These are phyloP conservation scores for Leptinotarsa juncta DNA, from an alignment of 2,888 invertebrate genomes.

Conservation along the genomic window DNA sequence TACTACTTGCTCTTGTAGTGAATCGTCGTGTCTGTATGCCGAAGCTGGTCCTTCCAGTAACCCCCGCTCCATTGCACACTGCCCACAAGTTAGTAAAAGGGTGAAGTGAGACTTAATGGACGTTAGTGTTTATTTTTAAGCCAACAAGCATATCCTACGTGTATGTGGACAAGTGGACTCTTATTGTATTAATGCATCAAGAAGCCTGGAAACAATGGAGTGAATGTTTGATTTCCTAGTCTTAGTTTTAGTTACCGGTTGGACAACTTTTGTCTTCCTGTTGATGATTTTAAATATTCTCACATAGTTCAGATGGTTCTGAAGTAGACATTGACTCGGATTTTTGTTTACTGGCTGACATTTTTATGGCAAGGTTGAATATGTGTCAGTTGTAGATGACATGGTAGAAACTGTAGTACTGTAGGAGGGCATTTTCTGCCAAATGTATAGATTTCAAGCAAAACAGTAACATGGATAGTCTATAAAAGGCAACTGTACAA, in stretches of 20 bases:
- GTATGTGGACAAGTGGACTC: slow-evolving; percentile 31
- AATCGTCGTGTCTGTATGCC: slow-evolving; percentile 73
- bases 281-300: neutral
- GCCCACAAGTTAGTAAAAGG: slow-evolving; percentile 54
- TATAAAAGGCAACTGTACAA: slow-evolving; percentile 41
- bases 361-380: slow-evolving; percentile 7
- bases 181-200: slow-evolving; percentile 46
- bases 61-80: slow-evolving; percentile 52
- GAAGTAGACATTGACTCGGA: neutral
- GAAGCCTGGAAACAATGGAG: slow-evolving; percentile 26
- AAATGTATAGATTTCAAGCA: neutral
- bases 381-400: slow-evolving; percentile 16
- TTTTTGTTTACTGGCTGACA: slow-evolving; percentile 13
- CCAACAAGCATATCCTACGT: slow-evolving; percentile 39
- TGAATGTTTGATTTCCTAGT: slow-evolving; percentile 49
- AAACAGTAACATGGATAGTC: slow-evolving; percentile 5
- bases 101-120: slow-evolving; percentile 46
- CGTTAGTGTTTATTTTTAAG: slow-evolving; percentile 37
- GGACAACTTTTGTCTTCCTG: slow-evolving; percentile 30
- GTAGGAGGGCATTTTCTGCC: slow-evolving; percentile 3
- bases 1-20: slow-evolving; percentile 74
- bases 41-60: slow-evolving; percentile 67
- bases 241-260: slow-evolving; percentile 53
- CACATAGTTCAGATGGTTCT: neutral
- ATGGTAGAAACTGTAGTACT: slow-evolving; percentile 14